Evolutionary conservation across 2,113 vertebrate species (phyloP), one percentile per base, ranked within the genome.

Genomic region (Canis aureus): DNA sequence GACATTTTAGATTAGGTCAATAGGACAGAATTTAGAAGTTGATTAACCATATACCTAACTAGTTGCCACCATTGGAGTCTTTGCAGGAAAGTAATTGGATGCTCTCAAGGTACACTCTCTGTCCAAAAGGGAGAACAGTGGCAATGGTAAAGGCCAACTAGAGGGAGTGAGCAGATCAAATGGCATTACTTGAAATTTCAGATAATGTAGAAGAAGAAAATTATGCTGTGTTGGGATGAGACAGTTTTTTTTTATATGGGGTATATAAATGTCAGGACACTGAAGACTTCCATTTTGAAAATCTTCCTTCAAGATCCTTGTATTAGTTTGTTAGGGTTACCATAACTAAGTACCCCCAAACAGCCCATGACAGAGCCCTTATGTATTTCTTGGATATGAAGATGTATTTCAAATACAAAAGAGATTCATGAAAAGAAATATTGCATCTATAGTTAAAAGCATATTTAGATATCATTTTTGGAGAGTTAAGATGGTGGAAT

Each of bases 1-100:
- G 82, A 74, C 95, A 93, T 74, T 29, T 67, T 84, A 78, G 59
- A 73, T 71, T 27, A 91, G 55, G 81, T 89, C 67, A 79, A 60
- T 60, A 93, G 84, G 90, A 92, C 81, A 97, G 80, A 93, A 96
- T 92, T 83, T 57, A 96, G 29, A 90, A 95, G 85, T 0, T 73
- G 27, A 93, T 94, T 49, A 92, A 59, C 73, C 86, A 19, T 89
- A 66, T 8, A 79, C 73, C 59, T 60, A 96, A 95, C 80, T 85
- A 80, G 35, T 76, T 89, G 20, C n/a, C 62, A 64, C 73, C 8
- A 43, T 25, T 81, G 49, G 29, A 76, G 25, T 64, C 82, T 93
- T 95, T 59, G 51, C 19, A 2, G 82, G 55, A 16, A 78, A 96
- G 1, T 78, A 60, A 73, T 1, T 86, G 79, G 11, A 60, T 82